Percentiles rank a stretch among this genome's conserved stretches.
Conservation (phyloP, 2,797 vertebrate species). For the Acrossocheilus wenchowensis region DNA sequence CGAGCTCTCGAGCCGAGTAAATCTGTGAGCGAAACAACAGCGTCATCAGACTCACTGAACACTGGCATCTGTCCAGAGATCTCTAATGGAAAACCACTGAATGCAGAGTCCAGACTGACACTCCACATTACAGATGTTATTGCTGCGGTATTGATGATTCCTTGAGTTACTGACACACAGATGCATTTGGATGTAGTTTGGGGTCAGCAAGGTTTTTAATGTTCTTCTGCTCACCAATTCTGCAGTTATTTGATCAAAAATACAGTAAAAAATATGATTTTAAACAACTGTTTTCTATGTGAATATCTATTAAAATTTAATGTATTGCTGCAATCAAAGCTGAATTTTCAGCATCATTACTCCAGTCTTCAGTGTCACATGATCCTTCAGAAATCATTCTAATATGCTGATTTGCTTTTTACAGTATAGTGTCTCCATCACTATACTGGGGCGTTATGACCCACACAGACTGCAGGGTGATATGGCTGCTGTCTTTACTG, state of each 20-base stretch:
- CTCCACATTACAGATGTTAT: not conserved
- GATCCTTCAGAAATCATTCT: not conserved
- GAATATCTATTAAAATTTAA: not conserved
- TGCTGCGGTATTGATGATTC: not conserved
- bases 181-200: not conserved
- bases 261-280: too few species aligned
- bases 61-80: slow-evolving; percentile 29
- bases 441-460: too few species aligned
- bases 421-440: too few species aligned
- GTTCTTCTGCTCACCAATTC: too few species aligned
- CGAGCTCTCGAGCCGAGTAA: slow-evolving; percentile 92
- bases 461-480: too few species aligned
- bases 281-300: not conserved
- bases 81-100: not conserved
- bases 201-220: not conserved
- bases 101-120: not conserved
- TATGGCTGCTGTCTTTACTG: too few species aligned
- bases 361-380: not conserved
- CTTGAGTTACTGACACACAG: not conserved
- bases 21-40: slow-evolving; percentile 76
- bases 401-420: not conserved
- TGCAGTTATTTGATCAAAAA: too few species aligned
- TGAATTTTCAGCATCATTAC: not conserved
- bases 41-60: not conserved
- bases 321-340: not conserved